Base-by-base conservation (phyloP, 2,888 invertebrate genomes). In the Slavum lentiscoides region DNA sequence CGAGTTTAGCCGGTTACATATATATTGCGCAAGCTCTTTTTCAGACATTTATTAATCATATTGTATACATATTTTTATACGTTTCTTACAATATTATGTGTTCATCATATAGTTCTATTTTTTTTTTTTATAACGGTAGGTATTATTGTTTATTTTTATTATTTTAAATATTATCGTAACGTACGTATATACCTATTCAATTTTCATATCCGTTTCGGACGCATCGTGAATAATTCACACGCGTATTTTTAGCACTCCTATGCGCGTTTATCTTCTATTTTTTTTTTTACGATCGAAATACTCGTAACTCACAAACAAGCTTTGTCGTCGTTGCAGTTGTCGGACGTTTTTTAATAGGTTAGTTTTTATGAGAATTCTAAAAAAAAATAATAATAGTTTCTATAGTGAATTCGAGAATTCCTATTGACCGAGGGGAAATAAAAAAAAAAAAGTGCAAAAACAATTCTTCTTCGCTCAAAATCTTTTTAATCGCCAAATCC, bases 261-360 rank as follows among this genome's bases (percentile, higher is more conserved):
- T 37, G n/a, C 37, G 19, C 0, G 55, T 37, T 13, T 2, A n/a
- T 55, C 55, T 53, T 49, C 43, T 39, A 6, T 11, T 49, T 9
- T 11, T 49, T 68, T 49, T 70, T 70, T 70, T 70, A 70, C 37
- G 37, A 37, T 70, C 69, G 55, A 37, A 58, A 58, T 55, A 30
- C n/a, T 55, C 55, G 55, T 70, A 55, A 70, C 53, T 69, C 53
- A 69, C 53, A 30, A 53, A 69, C 53, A 53, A 69, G 53, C 19
- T 21, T 69, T 53, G 30, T 69, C 53, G 37, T 37, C 13, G 0
- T 64, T 13, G 39, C 39, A 4, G 49, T 49, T 13, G 37, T 66
- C 39, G 23, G 43, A 15, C 6, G n/a, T 9, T 67, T 67, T 68
- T 68, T 21, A 53, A 30, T 30, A 21, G 30, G 5, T 55, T 30